Evolutionary conservation across 1,140 invertebrate species (phyloP).

Genomic region (Drosophila ambigua): DNA sequence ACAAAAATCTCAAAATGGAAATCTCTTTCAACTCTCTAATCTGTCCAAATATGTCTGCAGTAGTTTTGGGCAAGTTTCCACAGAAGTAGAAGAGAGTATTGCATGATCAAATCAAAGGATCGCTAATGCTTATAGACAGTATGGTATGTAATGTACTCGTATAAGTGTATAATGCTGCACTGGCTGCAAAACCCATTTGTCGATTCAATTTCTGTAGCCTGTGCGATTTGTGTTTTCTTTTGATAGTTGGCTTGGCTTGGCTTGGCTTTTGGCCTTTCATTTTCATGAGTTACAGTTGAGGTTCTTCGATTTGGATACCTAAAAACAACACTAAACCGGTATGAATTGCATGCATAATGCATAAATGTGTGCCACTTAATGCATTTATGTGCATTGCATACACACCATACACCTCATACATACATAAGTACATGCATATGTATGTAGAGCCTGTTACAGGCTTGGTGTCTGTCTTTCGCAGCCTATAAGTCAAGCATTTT

Average conservation of each 20-base stretch:
- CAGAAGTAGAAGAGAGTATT: too few species aligned
- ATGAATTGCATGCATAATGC: slow-evolving; percentile 53
- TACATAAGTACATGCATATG: not conserved
- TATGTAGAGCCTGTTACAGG: slow-evolving; percentile 4
- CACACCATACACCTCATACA: not conserved
- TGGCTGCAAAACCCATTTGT: slow-evolving; percentile 26
- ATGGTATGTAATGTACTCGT: not conserved
- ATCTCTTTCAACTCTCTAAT: slow-evolving; percentile 4
- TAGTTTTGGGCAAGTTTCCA: too few species aligned
- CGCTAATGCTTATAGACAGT: not conserved
- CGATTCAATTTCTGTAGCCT: slow-evolving; percentile 29
- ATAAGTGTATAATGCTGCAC: slow-evolving; percentile 21
- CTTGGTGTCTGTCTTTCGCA: not conserved
- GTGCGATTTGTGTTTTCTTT: slow-evolving; percentile 33
- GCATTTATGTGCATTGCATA: slow-evolving; percentile 38
- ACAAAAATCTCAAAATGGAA: slow-evolving; percentile 42
- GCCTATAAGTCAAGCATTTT: slow-evolving; percentile 34
- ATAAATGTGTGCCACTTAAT: slow-evolving; percentile 53
- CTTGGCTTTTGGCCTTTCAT: slow-evolving; percentile 73
- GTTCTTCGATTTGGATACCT: slow-evolving; percentile 40
- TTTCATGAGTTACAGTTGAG: slow-evolving; percentile 65
- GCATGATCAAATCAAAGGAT: too few species aligned
- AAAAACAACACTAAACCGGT: slow-evolving; percentile 47
- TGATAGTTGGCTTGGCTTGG: slow-evolving; percentile 30
- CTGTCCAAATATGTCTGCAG: too few species aligned